These are phyloP conservation scores for Tylochromis polylepis DNA, from an alignment of 2,113 vertebrate genomes.

Conservation along the genomic window DNA sequence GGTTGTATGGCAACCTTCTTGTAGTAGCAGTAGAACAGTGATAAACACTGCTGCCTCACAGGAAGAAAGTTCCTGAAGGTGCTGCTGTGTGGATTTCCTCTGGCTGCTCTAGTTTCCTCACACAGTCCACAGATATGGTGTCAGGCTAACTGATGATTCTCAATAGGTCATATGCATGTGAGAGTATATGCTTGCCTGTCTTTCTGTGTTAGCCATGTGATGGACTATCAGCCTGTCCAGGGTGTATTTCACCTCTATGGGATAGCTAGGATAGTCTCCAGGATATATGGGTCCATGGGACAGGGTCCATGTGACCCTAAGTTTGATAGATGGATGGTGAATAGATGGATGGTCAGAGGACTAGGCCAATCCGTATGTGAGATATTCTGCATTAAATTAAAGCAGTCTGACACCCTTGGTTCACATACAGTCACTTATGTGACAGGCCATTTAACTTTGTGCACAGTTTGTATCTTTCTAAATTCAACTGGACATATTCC, in stretches of 20 bases:
- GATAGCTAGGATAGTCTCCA: accelerated
- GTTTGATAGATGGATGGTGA: background rate
- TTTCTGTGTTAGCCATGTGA: background rate
- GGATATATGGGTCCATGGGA: background rate
- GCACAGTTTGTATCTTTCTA: background rate
- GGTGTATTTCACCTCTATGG: background rate
- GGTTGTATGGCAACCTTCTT: background rate
- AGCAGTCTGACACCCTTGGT: background rate
- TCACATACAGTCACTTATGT: background rate
- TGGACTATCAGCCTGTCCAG: background rate
- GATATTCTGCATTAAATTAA: too few species aligned
- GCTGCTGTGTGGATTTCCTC: background rate
- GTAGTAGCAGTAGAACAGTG: background rate
- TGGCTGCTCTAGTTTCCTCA: background rate
- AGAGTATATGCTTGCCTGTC: background rate
- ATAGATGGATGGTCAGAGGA: background rate
- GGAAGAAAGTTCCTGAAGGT: background rate
- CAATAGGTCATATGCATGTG: background rate
- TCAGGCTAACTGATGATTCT: background rate
- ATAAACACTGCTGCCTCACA: background rate
- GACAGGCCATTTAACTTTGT: background rate
- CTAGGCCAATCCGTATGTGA: too few species aligned
- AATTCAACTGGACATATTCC: background rate
- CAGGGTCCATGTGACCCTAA: background rate
- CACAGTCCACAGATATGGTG: background rate